Evolutionary conservation across 2,113 vertebrate species (phyloP).

Genomic region (human): GRCh38 chr6:108325001-108325500

Average conservation of each 20-base stretch:
- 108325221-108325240: not conserved
- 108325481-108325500: not conserved
- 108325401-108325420: not conserved
- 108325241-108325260: not conserved
- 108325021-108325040: not conserved
- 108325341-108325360: not conserved
- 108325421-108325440: not conserved
- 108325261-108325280: not conserved
- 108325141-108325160: not conserved
- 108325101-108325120: not conserved
- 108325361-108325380: not conserved
- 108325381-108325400: not conserved
- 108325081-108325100: not conserved
- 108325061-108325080: not conserved
- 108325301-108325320: conserved; percentile 4
- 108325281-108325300: not conserved
- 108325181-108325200: not conserved
- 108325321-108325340: not conserved
- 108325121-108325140: not conserved
- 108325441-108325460: not conserved
- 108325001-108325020: not conserved
- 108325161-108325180: not conserved
- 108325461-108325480: not conserved
- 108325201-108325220: not conserved
- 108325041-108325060: not conserved